Evolutionary conservation across 64 coral and sea anemone species (phyloP).

Genomic region (Anthopleura sola): DNA sequence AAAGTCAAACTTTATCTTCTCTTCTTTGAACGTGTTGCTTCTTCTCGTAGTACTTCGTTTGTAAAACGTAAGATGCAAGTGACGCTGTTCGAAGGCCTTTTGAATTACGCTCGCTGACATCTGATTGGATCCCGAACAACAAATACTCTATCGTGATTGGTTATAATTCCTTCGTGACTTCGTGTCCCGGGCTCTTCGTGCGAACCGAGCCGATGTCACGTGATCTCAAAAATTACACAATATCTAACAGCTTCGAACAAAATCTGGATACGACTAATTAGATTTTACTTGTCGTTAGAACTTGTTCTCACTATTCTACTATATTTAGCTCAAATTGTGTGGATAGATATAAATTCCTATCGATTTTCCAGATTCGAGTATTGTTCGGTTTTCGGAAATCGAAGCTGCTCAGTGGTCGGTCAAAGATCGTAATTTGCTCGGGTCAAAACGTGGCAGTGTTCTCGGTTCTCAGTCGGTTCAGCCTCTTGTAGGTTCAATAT

Average conservation of each 20-base stretch:
- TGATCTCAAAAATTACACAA: too few species aligned
- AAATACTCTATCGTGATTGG: slow-evolving; percentile 12
- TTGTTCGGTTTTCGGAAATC: not conserved
- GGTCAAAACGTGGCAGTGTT: slow-evolving; percentile 49
- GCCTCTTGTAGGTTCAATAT: too few species aligned
- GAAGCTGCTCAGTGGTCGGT: not conserved
- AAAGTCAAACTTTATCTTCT: not conserved
- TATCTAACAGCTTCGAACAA: too few species aligned
- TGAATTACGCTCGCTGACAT: slow-evolving; percentile 77
- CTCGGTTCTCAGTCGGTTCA: too few species aligned
- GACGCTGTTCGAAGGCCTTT: slow-evolving; percentile 47
- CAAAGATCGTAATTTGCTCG: slow-evolving; percentile 5
- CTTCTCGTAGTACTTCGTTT: slow-evolving; percentile 34
- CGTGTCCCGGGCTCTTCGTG: not conserved
- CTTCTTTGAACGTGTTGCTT: not conserved
- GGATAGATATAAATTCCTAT: too few species aligned
- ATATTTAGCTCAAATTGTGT: too few species aligned
- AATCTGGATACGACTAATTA: too few species aligned
- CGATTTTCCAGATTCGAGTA: not conserved
- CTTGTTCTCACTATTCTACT: too few species aligned
- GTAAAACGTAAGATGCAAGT: slow-evolving; percentile 30
- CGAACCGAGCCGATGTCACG: too few species aligned
- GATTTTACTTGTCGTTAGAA: too few species aligned
- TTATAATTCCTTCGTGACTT: not conserved
- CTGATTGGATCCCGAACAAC: slow-evolving; percentile 66